Conservation (phyloP, 2,797 vertebrate genomes). For the Sebastes paucispinis region DNA sequence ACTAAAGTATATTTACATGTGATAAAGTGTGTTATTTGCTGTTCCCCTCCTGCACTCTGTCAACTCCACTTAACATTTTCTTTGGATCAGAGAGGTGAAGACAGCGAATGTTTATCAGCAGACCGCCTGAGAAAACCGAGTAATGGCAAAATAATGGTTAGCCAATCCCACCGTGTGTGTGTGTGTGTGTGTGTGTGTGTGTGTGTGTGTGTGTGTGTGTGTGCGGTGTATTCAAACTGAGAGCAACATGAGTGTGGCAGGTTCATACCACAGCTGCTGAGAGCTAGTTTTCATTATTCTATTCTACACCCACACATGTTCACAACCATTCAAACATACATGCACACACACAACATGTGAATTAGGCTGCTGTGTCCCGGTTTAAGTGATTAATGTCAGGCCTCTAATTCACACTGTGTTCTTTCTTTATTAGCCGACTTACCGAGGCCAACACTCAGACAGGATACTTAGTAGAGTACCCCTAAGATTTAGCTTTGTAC, state of each 20-base stretch:
- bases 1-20: neutral
- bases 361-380: neutral
- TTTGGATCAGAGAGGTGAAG: slow-evolving; percentile 45
- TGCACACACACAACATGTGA: neutral
- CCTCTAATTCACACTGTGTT: neutral
- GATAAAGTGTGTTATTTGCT: neutral
- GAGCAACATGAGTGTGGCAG: neutral
- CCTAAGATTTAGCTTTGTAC: neutral
- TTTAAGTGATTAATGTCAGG: neutral
- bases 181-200: neutral
- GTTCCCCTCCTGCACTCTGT: slow-evolving; percentile 1
- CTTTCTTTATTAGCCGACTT: neutral
- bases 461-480: neutral
- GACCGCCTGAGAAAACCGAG: slow-evolving; percentile 27
- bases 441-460: neutral
- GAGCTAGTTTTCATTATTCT: neutral
- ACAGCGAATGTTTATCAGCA: slow-evolving; percentile 29
- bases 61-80: slow-evolving; percentile 37
- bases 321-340: neutral
- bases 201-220: neutral
- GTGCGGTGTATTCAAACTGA: neutral
- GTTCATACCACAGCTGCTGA: neutral
- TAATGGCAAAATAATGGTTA: slow-evolving; percentile 49
- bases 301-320: neutral
- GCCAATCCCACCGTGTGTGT: slow-evolving; percentile 9